A percentile compares a stretch with the other conserved stretches of the same genome.
phyloP scores from a whole-genome alignment of 1,140 invertebrate species.

The Andrena cerasifolii region DNA sequence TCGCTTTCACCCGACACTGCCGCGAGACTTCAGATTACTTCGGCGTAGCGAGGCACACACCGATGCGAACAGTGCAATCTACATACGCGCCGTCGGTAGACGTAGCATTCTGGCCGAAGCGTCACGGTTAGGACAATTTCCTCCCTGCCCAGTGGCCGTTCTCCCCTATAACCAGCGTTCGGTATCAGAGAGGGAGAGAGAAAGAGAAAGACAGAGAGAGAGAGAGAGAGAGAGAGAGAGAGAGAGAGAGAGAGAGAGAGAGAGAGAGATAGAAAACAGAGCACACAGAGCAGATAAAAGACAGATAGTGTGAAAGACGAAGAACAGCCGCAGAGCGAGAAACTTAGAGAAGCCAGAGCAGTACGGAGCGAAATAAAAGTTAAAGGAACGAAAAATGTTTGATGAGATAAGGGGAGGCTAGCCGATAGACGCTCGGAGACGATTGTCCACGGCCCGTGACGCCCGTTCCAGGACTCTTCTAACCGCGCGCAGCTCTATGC shows the following conservation, averaged over 20 bases:
- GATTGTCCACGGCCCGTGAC: not conserved
- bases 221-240: not conserved
- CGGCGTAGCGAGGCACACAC: constrained; percentile 10
- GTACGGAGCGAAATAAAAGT: not conserved
- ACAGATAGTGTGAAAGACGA: not conserved
- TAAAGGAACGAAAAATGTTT: not conserved
- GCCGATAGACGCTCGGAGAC: not conserved
- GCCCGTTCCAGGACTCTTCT: not conserved
- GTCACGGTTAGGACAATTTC: not conserved
- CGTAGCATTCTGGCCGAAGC: not conserved
- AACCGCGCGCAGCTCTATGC: not conserved
- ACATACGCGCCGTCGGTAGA: not conserved
- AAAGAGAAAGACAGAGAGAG: not conserved
- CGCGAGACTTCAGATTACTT: not conserved
- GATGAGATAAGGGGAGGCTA: not conserved
- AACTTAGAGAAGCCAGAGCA: not conserved
- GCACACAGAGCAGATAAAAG: too few species aligned
- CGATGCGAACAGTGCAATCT: constrained; percentile 14
- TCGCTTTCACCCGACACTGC: not conserved
- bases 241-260: not conserved
- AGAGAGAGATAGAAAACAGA: not conserved
- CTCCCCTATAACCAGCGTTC: not conserved
- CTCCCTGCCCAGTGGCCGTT: not conserved
- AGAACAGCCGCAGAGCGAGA: not conserved
- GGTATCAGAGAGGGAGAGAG: not conserved